Base-by-base conservation (phyloP, 2,888 invertebrate species). In the Ceraclea dissimilis region DNA sequence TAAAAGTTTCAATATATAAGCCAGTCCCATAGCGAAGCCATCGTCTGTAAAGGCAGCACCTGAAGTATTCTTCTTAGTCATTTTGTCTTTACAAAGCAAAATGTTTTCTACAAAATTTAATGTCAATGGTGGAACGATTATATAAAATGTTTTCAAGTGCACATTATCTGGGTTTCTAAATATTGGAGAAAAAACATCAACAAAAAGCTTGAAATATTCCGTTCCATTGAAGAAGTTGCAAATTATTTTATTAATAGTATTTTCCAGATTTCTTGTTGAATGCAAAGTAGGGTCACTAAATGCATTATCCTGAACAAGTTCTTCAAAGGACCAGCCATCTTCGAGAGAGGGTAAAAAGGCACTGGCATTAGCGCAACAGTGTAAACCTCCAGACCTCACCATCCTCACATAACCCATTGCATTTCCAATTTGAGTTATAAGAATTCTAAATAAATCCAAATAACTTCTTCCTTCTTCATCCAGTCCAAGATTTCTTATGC, bases 31-130 rank as follows among this genome's bases (percentile, higher is more conserved):
- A 2, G 95, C 90, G 75, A 99, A 98, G 13, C 99, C 99, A 72
- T 99, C 99, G 71, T 99, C 98, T 11, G 96, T 95, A 69, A 99
- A 95, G 1, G 93, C 86, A 50, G 93, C 90, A 13, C 90, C 92
- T 13, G 80, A 78, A 74, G 88, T 90, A 68, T 90, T 90, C 69
- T 93, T 93, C 69, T 95, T 95, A 60, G 85, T 88, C 72, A 98
- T 84, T 71, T 91, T 90, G 66, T 97, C 95, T 69, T 96, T 96
- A 61, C 90, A 89, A 48, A 87, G 82, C 60, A 97, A 84, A 65
- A 93, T 88, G 70, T 97, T 88, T 67, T 99, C 96, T 19, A 98
- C 86, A 73, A 90, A 97, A 72, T 96, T 98, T 57, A 98, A 79
- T 1, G 93, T 95, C 65, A 97, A 71, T 0, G 98, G 89, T 20